phyloP scores from a whole-genome alignment of 2,888 invertebrate genomes.

The Athrips mouffetella region DNA sequence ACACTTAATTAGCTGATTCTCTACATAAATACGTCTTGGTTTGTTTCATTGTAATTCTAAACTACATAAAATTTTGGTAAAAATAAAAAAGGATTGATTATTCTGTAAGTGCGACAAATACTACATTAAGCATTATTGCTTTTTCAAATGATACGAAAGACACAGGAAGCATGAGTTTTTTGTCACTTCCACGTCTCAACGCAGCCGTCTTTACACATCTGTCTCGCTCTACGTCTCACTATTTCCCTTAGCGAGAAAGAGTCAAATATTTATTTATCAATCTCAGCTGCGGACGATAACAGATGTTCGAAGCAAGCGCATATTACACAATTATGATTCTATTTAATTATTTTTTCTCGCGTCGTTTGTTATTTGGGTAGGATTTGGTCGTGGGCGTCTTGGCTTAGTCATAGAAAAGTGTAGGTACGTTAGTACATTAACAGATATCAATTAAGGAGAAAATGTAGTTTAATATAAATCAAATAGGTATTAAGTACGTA shows the following conservation, averaged over 20 bases:
- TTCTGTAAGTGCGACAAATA: conserved; percentile 38
- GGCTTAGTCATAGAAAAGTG: conserved; percentile 37
- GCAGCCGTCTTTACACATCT: conserved; percentile 44
- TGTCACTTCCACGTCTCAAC: conserved; percentile 73
- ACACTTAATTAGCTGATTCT: too few species aligned
- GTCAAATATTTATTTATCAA: conserved; percentile 37
- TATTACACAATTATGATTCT: conserved; percentile 76
- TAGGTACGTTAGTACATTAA: too few species aligned
- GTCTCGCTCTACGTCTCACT: conserved; percentile 19
- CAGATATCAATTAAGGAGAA: too few species aligned
- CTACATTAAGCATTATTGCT: conserved; percentile 61
- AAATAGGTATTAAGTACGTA: too few species aligned
- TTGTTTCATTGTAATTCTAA: too few species aligned
- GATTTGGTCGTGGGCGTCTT: conserved; percentile 56
- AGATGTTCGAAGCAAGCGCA: conserved; percentile 71
- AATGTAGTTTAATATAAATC: too few species aligned
- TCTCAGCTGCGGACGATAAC: conserved; percentile 77
- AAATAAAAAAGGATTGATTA: too few species aligned
- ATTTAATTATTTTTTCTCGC: conserved; percentile 73
- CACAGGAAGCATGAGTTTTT: conserved; percentile 77
- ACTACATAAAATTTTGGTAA: too few species aligned
- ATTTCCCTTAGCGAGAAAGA: conserved; percentile 28
- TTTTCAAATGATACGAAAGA: conserved; percentile 77
- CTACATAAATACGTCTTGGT: too few species aligned
- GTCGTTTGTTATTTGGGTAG: conserved; percentile 49